Conservation (phyloP, 2,888 invertebrate species). For the Tetranychus piercei region DNA sequence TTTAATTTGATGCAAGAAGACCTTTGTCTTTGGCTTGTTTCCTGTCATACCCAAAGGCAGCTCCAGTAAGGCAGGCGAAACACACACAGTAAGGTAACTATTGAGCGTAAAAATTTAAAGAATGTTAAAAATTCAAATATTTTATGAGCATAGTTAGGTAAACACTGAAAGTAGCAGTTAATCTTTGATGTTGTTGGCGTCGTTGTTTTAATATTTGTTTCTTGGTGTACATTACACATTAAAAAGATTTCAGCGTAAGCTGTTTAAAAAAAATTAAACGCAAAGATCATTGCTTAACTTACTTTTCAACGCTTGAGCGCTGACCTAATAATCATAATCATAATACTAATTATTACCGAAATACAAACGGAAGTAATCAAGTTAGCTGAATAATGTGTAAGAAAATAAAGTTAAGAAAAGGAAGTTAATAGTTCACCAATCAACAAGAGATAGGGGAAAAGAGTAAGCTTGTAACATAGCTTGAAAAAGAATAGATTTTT, state of each 20-base stretch:
- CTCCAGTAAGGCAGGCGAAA: too few relatives aligned
- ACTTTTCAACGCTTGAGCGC: constrained; percentile 1
- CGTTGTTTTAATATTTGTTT: not conserved
- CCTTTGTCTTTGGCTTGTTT: too few relatives aligned
- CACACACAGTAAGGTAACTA: not conserved
- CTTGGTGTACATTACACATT: not conserved
- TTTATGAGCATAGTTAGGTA: not conserved
- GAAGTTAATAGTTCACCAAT: not conserved
- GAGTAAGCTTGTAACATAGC: too few relatives aligned
- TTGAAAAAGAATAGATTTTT: too few relatives aligned
- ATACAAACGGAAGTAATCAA: not conserved
- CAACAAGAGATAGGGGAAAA: not conserved
- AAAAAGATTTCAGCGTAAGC: too few relatives aligned
- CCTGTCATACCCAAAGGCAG: too few relatives aligned
- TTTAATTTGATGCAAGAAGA: too few relatives aligned
- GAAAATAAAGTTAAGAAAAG: not conserved
- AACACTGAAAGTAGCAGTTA: not conserved
- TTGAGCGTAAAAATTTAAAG: not conserved
- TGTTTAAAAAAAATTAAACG: not conserved
- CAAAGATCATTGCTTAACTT: not conserved
- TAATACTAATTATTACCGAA: not conserved
- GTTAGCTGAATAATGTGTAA: not conserved
- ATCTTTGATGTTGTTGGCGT: not conserved
- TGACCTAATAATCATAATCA: constrained; percentile 1
- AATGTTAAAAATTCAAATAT: not conserved